Base-by-base conservation (phyloP, 1,140 invertebrate genomes). In the Drosophila pruinosa region DNA sequence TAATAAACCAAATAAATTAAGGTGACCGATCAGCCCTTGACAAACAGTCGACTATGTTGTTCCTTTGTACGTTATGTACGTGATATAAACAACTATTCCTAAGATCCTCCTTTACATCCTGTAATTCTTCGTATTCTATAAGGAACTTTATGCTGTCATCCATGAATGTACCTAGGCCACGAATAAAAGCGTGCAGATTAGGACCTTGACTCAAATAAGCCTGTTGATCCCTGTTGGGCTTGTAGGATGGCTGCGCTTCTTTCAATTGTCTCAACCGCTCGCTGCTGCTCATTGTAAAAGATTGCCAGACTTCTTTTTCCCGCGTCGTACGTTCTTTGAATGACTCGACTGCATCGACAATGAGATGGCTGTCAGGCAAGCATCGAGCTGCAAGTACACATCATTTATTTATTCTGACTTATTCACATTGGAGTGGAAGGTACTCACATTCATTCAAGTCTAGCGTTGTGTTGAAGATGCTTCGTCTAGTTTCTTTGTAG, bases 101-200 rank as follows among this genome's bases (percentile, higher is more conserved):
- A 0, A 89, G 14, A 12, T 64, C 56, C 19, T 53, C 34, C 8
- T 65, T 53, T 4, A 72, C 7, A 0, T 75, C 68, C 38, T 69
- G 21, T 26, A 78, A 38, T 2, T 82, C 10, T 0, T 58, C 50
- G 15, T 62, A 57, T 12, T 77, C 31, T 2, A 12, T 3, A 7
- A 78, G 15, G 17, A 82, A 91, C 0, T 1, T 12, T 2, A 19
- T 43, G 0, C 43, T 72, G 1, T 71, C 52, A 4, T 74, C 58
- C 17, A 76, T 69, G 8, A 91, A 88, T 0, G 38, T 39, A 4
- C 80, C 0, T 0, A 69, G 67, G 6, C 72, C 59, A 3, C 75
- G 65, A 1, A 91, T 17, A 14, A 72, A 88, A 4, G 53, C 65
- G 5, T 77, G 71, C 3, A 89, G 12, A 61, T 89, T 69, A 1